Evolutionary conservation across 2,888 invertebrate species (phyloP), one percentile per base, ranked within the genome.

Genomic region (Dermolepida albohirtum): DNA sequence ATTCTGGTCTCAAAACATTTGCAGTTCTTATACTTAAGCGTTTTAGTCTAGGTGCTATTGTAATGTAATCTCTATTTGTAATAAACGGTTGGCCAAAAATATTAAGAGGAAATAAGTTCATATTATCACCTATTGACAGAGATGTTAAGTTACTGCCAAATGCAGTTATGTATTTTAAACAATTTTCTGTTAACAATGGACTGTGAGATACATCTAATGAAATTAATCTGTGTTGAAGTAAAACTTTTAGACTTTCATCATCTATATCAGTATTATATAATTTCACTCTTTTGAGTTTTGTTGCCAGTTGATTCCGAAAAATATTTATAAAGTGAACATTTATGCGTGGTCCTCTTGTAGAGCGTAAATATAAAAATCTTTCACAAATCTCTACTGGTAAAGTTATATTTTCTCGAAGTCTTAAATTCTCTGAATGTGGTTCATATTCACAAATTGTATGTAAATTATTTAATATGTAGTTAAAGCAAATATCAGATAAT

Each of bases 171-270:
- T 87, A 84, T 69, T 89, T 87, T 70, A 95, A 85, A 17, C 90
- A 87, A 17, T 84, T 81, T 29, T 87, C 85, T 0, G 90, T 89
- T 50, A 95, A 83, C 71, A 87, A 86, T 71, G 87, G 86, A 80
- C 94, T 94, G 75, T 93, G 90, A 66, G 89, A 87, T 71, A 96
- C 85, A 74, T 94, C 92, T 54, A 97, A 83, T 71, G 92, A 91
- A 11, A 86, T 84, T 43, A 94, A 86, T 72, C 90, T 89, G 82
- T 96, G 96, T 57, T 87, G 87, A 81, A 93, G 84, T 12, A 96
- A 83, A 62, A 88, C 88, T 73, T 87, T 86, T 55, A 96, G 83
- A 66, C 93, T 91, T 69, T 86, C 84, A 79, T 93, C 91, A 8
- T 90, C 90, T 50, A 96, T 87, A 43, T 87, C 86, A 22, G 92